These are phyloP conservation scores for Pampus argenteus DNA, from an alignment of 2,797 vertebrate genomes.

Conservation along the genomic window DNA sequence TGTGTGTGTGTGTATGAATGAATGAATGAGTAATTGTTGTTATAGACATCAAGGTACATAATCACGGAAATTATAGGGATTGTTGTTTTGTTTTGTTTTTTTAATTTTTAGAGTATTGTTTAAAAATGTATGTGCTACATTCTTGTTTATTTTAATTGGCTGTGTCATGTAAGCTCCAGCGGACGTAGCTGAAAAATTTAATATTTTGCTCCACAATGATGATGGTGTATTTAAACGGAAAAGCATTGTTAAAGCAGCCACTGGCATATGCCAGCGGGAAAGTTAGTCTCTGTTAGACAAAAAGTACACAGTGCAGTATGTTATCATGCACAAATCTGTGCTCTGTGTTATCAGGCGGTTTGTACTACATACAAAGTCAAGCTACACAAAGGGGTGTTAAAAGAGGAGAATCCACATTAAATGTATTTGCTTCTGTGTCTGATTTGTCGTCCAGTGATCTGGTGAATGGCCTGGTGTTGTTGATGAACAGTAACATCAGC, in stretches of 20 bases:
- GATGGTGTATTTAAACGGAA: background rate
- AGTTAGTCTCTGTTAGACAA: background rate
- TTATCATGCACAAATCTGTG: background rate
- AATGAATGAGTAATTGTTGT: no score
- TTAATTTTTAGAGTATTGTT: no score
- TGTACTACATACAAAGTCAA: background rate
- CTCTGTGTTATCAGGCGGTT: background rate
- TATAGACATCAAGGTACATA: no score
- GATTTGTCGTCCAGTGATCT: constrained; percentile 88
- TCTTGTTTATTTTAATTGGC: background rate
- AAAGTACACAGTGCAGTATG: background rate
- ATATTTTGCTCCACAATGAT: background rate
- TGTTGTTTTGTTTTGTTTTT: no score
- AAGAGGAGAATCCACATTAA: background rate
- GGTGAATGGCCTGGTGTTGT: constrained; percentile 94
- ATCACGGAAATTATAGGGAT: no score
- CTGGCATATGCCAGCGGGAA: background rate
- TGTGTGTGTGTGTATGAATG: background rate
- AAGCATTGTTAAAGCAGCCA: background rate
- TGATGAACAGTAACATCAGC: constrained; percentile 99
- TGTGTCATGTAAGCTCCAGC: no score
- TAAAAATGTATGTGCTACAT: background rate
- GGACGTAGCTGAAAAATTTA: background rate
- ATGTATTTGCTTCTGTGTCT: constrained; percentile 14
- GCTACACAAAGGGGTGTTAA: background rate